Evolutionary conservation across 2,888 invertebrate genomes (phyloP).

Genomic region (Pheosia tremula): DNA sequence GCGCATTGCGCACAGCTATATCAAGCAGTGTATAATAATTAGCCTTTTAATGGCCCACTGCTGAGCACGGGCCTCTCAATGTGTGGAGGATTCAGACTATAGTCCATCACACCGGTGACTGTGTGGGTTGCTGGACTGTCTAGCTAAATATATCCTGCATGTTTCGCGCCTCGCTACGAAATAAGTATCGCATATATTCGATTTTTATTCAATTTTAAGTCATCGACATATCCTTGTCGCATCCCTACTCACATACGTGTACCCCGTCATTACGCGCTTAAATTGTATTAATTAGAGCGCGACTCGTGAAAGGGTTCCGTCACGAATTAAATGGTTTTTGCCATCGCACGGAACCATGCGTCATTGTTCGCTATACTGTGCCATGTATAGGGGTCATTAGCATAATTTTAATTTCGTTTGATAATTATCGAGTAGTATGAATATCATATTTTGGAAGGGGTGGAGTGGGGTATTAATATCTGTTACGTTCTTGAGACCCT

Average conservation of each 20-base stretch:
- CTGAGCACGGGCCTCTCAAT: no score
- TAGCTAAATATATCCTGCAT: no score
- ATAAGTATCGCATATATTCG: no score
- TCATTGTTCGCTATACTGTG: constrained; percentile 43
- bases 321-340: constrained; percentile 65
- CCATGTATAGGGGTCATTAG: constrained; percentile 66
- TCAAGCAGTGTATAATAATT: no score
- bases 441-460: constrained; percentile 11
- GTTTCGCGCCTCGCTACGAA: no score
- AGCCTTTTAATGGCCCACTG: no score
- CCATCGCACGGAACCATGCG: constrained; percentile 46
- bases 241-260: constrained; percentile 62
- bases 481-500: background rate
- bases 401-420: constrained; percentile 59
- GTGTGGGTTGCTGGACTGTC: no score
- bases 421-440: constrained; percentile 33
- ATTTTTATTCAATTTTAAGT: no score
- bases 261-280: constrained; percentile 76
- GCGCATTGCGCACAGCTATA: no score
- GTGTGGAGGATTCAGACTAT: no score
- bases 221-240: constrained; percentile 29
- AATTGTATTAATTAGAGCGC: constrained; percentile 82
- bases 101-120: no score
- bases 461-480: background rate
- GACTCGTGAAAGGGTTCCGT: constrained; percentile 74